Evolutionary conservation across 2,888 invertebrate species (phyloP).

Genomic region (Tetrapedia diversipes): DNA sequence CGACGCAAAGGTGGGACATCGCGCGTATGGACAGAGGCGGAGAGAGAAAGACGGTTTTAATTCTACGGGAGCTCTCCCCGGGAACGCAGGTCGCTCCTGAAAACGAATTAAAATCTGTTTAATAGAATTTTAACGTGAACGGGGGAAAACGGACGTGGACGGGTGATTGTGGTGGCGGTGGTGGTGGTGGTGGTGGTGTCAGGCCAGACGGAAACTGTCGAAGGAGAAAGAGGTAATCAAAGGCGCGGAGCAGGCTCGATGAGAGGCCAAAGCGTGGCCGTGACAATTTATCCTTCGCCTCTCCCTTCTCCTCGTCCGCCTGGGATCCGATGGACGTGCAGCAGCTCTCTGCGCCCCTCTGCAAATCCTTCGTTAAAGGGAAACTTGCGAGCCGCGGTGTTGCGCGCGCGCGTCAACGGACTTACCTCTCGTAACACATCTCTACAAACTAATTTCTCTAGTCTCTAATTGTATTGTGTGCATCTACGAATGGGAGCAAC

Average conservation of each 20-base stretch:
- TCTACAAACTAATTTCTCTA: conserved; percentile 78
- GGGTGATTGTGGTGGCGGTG: no score
- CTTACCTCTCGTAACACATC: conserved; percentile 76
- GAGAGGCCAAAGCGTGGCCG: conserved; percentile 52
- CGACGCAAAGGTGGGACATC: conserved; percentile 1
- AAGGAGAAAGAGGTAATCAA: conserved; percentile 40
- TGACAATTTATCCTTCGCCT: conserved; percentile 56
- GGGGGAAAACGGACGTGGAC: neutral
- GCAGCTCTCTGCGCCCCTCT: conserved; percentile 44
- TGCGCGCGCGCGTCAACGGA: conserved; percentile 67
- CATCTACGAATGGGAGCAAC: conserved; percentile 82
- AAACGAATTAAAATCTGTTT: conserved; percentile 57
- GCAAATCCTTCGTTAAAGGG: conserved; percentile 68
- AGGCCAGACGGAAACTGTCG: conserved; percentile 18
- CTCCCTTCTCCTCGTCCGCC: conserved; percentile 36
- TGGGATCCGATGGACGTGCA: conserved; percentile 44
- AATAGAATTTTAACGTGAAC: conserved; percentile 48
- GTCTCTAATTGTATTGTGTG: conserved; percentile 79
- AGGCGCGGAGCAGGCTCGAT: conserved; percentile 46
- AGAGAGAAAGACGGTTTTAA: neutral
- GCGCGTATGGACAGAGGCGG: neutral
- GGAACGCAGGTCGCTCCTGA: conserved; percentile 52
- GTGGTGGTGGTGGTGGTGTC: conserved; percentile 13
- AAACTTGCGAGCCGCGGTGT: conserved; percentile 34
- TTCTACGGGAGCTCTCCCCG: conserved; percentile 43